Evolutionary conservation across 1,140 invertebrate species (phyloP).

Genomic region (Drosophila quadrilineata): DNA sequence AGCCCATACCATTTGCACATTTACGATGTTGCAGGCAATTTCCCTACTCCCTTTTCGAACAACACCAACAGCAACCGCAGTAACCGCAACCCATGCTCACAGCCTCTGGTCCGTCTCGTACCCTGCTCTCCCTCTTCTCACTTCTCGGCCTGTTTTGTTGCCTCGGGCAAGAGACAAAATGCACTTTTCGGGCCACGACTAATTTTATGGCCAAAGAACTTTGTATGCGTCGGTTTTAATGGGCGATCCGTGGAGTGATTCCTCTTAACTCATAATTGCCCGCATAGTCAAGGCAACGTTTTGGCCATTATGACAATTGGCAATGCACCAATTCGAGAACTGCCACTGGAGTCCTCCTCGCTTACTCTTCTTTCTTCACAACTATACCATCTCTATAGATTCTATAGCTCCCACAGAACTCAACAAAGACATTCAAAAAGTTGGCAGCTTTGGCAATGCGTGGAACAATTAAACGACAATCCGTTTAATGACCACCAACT

Average conservation of each 20-base stretch:
- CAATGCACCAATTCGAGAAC: constrained; percentile 63
- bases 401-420: too few relatives aligned
- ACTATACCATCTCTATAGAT: too few relatives aligned
- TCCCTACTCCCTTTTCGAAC: constrained; percentile 5
- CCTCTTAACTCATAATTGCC: constrained; percentile 72
- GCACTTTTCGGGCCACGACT: constrained; percentile 71
- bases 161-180: constrained; percentile 54
- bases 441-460: constrained; percentile 33
- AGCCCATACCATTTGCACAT: constrained; percentile 58
- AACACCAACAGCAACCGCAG: too few relatives aligned
- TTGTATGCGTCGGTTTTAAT: constrained; percentile 70
- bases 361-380: too few relatives aligned
- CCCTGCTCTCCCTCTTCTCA: not conserved
- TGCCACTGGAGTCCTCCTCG: too few relatives aligned
- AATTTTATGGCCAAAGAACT: constrained; percentile 69
- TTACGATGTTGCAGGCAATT: constrained; percentile 61
- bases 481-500: constrained; percentile 72
- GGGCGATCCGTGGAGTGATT: constrained; percentile 61
- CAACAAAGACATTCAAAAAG: constrained; percentile 45
- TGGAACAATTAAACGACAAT: constrained; percentile 74
- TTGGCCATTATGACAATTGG: constrained; percentile 74
- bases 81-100: not conserved
- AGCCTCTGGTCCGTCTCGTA: not conserved
- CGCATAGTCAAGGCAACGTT: constrained; percentile 60
- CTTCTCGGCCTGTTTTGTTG: not conserved